These are phyloP conservation scores for Orthosia cruda DNA, from an alignment of 2,888 invertebrate genomes.

Conservation along the genomic window DNA sequence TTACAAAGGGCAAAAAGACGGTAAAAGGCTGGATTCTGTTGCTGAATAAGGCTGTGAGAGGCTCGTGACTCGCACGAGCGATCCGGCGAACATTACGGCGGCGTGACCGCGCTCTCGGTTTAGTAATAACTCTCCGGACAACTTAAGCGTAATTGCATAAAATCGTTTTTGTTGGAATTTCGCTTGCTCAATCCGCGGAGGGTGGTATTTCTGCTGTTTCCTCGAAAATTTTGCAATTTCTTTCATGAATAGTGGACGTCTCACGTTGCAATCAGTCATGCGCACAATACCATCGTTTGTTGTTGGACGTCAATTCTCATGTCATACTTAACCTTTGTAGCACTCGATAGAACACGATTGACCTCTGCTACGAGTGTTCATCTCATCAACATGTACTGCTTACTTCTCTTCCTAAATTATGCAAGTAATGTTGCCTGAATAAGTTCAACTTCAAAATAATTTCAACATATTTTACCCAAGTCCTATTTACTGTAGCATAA, in stretches of 20 bases:
- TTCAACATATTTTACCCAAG: neutral
- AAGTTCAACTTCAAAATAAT: conserved; percentile 5
- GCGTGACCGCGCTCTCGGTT: conserved; percentile 85
- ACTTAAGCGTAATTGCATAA: conserved; percentile 89
- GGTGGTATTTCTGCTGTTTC: conserved; percentile 81
- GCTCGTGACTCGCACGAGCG: conserved; percentile 86
- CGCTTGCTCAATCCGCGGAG: conserved; percentile 86
- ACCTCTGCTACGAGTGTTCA: conserved; percentile 24
- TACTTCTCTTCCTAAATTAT: conserved; percentile 12
- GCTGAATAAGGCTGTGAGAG: conserved; percentile 78
- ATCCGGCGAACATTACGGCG: conserved; percentile 70
- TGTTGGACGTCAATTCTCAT: conserved; percentile 40
- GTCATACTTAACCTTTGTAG: conserved; percentile 28
- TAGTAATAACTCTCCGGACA: conserved; percentile 88
- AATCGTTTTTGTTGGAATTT: conserved; percentile 89
- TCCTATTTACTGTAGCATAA: conserved; percentile 32
- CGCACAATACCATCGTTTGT: conserved; percentile 41
- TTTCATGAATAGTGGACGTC: conserved; percentile 63
- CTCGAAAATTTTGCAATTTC: conserved; percentile 82
- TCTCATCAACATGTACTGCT: conserved; percentile 1
- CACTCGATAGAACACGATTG: conserved; percentile 30
- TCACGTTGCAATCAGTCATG: conserved; percentile 52
- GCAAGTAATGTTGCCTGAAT: conserved; percentile 7
- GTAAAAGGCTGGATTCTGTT: conserved; percentile 73
- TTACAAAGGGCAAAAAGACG: conserved; percentile 77